These are phyloP conservation scores for Drosophila arawakana DNA, from an alignment of 1,140 invertebrate genomes.

Conservation along the genomic window DNA sequence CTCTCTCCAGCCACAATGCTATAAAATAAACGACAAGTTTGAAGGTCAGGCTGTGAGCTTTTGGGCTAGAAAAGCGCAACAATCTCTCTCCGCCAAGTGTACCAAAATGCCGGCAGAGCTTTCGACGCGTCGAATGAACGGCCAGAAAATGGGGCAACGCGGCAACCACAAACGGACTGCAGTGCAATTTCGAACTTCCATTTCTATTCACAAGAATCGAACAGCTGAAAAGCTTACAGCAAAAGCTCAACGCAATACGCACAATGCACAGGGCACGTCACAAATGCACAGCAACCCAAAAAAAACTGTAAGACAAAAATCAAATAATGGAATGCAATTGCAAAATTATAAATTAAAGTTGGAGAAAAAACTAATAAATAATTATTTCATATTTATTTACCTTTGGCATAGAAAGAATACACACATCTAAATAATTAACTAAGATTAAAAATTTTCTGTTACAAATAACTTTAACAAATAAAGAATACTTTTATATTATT, in stretches of 20 bases:
- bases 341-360: no score
- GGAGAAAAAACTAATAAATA: not conserved
- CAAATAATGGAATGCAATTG: no score
- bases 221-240: conserved; percentile 12
- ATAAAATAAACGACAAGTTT: conserved; percentile 5
- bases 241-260: not conserved
- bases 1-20: not conserved
- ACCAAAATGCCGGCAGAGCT: conserved; percentile 47
- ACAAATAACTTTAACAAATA: no score
- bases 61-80: conserved; percentile 24
- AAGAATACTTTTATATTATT: no score
- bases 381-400: no score
- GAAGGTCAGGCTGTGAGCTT: conserved; percentile 35
- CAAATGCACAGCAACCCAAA: not conserved
- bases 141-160: conserved; percentile 62
- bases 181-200: conserved; percentile 67
- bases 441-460: no score
- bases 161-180: conserved; percentile 50
- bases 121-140: conserved; percentile 6
- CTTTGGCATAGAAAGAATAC: no score
- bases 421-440: no score
- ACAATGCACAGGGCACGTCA: not conserved
- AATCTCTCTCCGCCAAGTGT: conserved; percentile 13
- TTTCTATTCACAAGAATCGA: conserved; percentile 34
- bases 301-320: no score